Evolutionary conservation across 1,140 invertebrate species (phyloP), one percentile per base, ranked within the genome.

Genomic region (Procambarus virginalis): DNA sequence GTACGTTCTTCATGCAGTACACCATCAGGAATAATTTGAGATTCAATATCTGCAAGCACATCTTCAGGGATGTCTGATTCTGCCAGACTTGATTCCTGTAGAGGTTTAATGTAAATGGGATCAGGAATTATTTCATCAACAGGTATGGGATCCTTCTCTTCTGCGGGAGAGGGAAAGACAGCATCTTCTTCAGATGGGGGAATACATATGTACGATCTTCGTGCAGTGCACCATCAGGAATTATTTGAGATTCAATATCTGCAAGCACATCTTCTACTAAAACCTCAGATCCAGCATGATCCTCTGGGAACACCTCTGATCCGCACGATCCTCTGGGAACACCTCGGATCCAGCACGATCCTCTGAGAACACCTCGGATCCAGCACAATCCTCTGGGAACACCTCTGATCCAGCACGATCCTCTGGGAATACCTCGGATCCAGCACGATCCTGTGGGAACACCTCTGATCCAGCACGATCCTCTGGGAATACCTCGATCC

Each of bases 21-120:
- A 60, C 46, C 75, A 60, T 82, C 70, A 68, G 81, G 87, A 78
- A 89, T 64, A 2, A 89, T 83, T 55, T 89, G 87, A 20, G 80
- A 49, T 77, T 89, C 87, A 84, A 89, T 89, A 68, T 89, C 75
- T n/a, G 80, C 73, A 14, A 89, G 45, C 6, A 84, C 87, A 34
- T 48, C 80, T 34, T 89, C 87, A 51, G 87, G 76, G 9, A 89
- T 46, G 46, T 46, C 70, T 49, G 70, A 12, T 48, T 64, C 5
- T 17, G 55, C 34, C 14, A 22, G 70, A 49, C 17, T 46, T 0
- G 58, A 12, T 73, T 64, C 76, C 76, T 89, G 86, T n/a, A 89
- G 86, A 73, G 79, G 86, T 89, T 89, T 64, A 89, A 89, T 82
- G 79, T 83, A 60, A 82, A 89, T 89, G 86, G 86, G 87, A 48